A percentile compares a stretch with the other conserved stretches of the same genome.
Evolutionary conservation across 2,113 vertebrate genomes (phyloP).

Genomic region (Oreochromis spilurus): DNA sequence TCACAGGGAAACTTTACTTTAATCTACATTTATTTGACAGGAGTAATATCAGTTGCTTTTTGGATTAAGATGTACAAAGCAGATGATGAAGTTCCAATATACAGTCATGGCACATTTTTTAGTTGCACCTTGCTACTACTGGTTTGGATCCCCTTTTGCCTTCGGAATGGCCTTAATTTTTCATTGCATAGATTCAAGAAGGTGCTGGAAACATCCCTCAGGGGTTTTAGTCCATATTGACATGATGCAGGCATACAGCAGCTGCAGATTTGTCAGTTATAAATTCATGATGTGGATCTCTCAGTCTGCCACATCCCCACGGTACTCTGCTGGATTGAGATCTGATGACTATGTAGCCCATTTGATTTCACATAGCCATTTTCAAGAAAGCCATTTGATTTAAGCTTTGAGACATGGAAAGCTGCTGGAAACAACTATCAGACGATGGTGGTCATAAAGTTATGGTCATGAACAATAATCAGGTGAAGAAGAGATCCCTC

Average conservation of each 20-base stretch:
- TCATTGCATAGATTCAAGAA: background rate
- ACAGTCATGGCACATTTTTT: rapidly evolving
- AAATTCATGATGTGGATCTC: background rate
- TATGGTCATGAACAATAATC: background rate
- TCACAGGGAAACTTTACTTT: background rate
- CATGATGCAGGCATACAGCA: background rate
- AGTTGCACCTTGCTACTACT: background rate
- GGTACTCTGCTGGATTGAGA: background rate
- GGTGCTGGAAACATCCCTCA: background rate
- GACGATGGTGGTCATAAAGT: background rate
- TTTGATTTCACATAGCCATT: background rate
- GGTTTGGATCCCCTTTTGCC: background rate
- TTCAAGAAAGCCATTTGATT: background rate
- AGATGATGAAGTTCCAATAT: background rate
- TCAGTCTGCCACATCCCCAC: background rate
- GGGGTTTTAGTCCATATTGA: background rate
- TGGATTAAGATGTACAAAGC: background rate
- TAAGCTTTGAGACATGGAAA: background rate
- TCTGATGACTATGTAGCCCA: background rate
- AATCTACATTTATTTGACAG: background rate
- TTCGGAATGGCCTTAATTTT: background rate
- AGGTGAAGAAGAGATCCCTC: background rate
- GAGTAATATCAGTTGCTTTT: background rate
- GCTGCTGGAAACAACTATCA: background rate
- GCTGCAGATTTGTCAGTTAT: background rate